Base-by-base conservation (phyloP, 2,888 invertebrate genomes). In the Pyrrhia umbra region DNA sequence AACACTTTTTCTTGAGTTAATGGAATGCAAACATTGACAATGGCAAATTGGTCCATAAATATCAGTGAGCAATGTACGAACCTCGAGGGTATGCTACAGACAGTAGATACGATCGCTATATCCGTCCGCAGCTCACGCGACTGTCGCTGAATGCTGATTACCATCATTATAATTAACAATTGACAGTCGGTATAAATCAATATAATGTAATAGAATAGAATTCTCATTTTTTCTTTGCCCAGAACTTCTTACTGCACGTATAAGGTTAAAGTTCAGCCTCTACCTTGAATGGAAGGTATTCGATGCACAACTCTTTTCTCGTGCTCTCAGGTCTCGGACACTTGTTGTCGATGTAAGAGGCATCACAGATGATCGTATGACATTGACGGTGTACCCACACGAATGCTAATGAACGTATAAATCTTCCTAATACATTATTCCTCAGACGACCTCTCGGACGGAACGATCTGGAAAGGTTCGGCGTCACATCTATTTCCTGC, bases 291-390 rank as follows among this genome's bases (percentile, higher is more conserved):
- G 58, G 66, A 75, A 77, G 55, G 63, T 84, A 89, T 89, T 87
- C 87, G 71, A 77, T 81, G 71, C 86, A 85, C 86, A 86, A 75
- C 76, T 77, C 70, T 85, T 78, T 76, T 79, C 75, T 75, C 75
- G 79, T 75, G 75, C 75, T 75, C 81, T 79, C 68, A 62, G 72
- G 79, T 72, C 80, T 70, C 69, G 23, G 40, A 56, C 49, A 60
- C 62, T 75, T 71, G 68, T 69, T 68, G 37, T 68, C 76, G 52
- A 87, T 86, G 87, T 86, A 82, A 68, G 77, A 83, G 84, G 85
- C 89, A 88, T 88, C 83, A 83, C 83, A 84, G 87, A 88, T 88
- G 86, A 87, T 85, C 83, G 82, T 79, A 67, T 79, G 91, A 85
- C 92, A 91, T 92, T 92, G 92, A 89, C 59, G 77, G 76, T 62